A percentile compares a stretch with the other conserved stretches of the same genome.
These are phyloP conservation scores for Calosoma granatense DNA, from an alignment of 1,140 invertebrate genomes.

Conservation along the genomic window DNA sequence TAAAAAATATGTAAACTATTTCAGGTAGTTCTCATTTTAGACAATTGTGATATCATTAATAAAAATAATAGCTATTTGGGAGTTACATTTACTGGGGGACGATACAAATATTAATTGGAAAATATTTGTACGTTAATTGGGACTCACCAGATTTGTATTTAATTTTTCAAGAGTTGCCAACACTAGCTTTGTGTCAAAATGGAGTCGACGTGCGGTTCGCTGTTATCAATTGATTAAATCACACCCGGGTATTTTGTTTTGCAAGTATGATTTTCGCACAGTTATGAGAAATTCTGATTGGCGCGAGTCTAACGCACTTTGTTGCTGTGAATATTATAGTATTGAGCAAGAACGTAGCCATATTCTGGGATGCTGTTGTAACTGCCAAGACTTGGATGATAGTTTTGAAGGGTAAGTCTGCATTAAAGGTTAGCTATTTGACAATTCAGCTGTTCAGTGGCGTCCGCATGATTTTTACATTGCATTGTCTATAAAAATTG, in stretches of 20 bases:
- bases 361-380: slow-evolving; percentile 46
- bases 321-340: slow-evolving; percentile 48
- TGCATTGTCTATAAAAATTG: no score
- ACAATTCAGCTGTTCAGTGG: not conserved
- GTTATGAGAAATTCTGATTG: not conserved
- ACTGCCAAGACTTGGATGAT: slow-evolving; percentile 44
- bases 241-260: not conserved
- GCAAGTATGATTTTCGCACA: not conserved
- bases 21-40: no score
- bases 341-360: slow-evolving; percentile 38
- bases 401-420: slow-evolving; percentile 34
- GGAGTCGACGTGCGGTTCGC: no score
- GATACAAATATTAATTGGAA: no score
- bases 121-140: no score
- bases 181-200: not conserved
- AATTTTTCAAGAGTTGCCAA: not conserved
- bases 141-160: not conserved
- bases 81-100: no score
- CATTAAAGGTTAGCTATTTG: not conserved
- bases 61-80: no score
- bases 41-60: no score
- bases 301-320: slow-evolving; percentile 24
- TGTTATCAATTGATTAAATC: no score
- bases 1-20: no score
- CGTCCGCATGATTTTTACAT: no score